Percentiles rank a stretch among this genome's conserved stretches.
These are phyloP conservation scores for Callosobruchus maculatus DNA, from an alignment of 2,888 invertebrate genomes.

Conservation along the genomic window DNA sequence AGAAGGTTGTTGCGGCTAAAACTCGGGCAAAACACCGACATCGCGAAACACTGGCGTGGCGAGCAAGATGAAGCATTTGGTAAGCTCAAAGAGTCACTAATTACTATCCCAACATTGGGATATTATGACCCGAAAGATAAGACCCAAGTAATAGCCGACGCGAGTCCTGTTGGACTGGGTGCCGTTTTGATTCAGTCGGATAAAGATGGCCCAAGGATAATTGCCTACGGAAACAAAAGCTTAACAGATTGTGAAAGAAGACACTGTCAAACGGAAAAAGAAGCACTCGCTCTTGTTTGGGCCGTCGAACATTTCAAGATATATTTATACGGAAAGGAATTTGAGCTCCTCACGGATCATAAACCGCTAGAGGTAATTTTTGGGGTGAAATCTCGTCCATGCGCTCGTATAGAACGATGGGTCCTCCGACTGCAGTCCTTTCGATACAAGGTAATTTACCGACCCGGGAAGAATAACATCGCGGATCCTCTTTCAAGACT, in stretches of 20 bases:
- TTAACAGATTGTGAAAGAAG: background rate
- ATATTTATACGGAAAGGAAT: too few species aligned
- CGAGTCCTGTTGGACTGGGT: too few species aligned
- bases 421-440: constrained; percentile 15
- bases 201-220: too few species aligned
- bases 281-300: too few species aligned
- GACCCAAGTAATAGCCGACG: too few species aligned
- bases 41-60: background rate
- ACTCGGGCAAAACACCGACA: constrained; percentile 1
- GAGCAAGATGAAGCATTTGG: background rate
- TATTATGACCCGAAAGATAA: too few species aligned
- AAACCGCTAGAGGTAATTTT: too few species aligned
- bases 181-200: too few species aligned
- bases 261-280: background rate
- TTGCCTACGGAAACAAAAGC: too few species aligned
- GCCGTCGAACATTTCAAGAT: too few species aligned
- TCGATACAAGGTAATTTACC: constrained; percentile 14
- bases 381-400: too few species aligned
- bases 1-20: constrained; percentile 4
- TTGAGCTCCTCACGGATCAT: constrained; percentile 1
- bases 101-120: background rate
- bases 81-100: background rate
- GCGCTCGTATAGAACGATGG: constrained; percentile 16
- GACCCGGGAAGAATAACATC: constrained; percentile 13
- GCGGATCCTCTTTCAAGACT: constrained; percentile 14